phyloP scores from a whole-genome alignment of 2,888 invertebrate species.

The Tipula confusa region DNA sequence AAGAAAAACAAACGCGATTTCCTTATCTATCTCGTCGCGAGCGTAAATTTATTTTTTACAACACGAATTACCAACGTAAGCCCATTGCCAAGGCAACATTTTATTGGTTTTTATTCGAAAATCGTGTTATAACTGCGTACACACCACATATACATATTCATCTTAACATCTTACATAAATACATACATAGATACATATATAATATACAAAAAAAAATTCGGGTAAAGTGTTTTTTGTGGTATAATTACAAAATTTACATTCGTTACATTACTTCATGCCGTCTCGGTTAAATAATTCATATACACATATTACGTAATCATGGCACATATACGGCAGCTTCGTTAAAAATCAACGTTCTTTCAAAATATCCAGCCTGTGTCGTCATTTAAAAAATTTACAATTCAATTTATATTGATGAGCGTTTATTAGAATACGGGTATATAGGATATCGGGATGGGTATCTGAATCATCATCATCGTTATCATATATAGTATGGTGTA shows the following conservation, averaged over 20 bases:
- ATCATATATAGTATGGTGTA: not conserved
- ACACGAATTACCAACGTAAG: not conserved
- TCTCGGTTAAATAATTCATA: not conserved
- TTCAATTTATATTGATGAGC: slow-evolving; percentile 20
- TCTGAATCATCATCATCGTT: not conserved
- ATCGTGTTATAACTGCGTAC: not conserved
- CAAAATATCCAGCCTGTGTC: not conserved
- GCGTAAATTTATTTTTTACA: not conserved
- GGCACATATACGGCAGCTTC: not conserved
- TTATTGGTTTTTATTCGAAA: not conserved
- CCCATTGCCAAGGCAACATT: not conserved
- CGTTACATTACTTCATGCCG: not conserved
- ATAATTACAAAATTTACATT: slow-evolving; percentile 16
- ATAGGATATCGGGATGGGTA: not conserved
- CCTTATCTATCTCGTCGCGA: not conserved
- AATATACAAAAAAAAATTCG: no score
- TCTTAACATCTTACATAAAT: no score
- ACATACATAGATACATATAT: no score
- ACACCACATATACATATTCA: not conserved
- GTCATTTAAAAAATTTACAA: slow-evolving; percentile 3
- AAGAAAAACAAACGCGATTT: no score
- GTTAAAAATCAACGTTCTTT: no score
- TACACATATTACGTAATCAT: not conserved
- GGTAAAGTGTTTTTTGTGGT: slow-evolving; percentile 4
- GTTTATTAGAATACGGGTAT: not conserved